Conservation (phyloP, 2,797 vertebrate genomes). For the Acanthiza pusilla region DNA sequence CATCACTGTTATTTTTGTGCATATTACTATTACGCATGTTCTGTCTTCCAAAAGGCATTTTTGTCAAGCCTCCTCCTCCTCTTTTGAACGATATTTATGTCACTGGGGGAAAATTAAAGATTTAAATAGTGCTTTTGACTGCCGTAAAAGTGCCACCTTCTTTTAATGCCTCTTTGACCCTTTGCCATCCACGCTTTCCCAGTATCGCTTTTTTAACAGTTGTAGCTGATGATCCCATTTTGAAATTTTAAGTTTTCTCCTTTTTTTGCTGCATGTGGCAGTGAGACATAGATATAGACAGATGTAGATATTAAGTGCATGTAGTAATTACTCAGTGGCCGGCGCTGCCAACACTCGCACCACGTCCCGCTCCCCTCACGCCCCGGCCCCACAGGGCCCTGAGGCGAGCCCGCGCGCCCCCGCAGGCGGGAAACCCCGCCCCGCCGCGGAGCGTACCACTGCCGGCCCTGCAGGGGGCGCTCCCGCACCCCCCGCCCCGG, state of each 20-base stretch:
- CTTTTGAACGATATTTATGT: neutral
- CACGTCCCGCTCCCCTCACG: accelerated
- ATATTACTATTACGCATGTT: neutral
- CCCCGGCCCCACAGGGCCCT: accelerated
- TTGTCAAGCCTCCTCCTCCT: neutral
- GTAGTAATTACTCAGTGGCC: accelerated
- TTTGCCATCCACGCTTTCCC: neutral
- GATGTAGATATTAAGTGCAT: neutral
- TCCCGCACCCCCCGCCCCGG: accelerated
- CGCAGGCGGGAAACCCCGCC: neutral
- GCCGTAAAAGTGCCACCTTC: neutral
- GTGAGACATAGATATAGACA: neutral
- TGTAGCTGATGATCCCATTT: neutral
- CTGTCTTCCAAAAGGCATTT: neutral
- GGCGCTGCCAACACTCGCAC: accelerated
- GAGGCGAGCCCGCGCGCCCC: accelerated
- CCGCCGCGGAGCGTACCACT: neutral
- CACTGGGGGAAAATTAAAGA: neutral
- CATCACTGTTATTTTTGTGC: neutral
- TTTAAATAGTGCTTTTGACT: neutral
- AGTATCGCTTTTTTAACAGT: neutral
- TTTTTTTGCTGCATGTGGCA: neutral
- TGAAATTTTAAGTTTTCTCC: neutral
- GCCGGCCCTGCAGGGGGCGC: neutral
- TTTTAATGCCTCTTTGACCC: neutral